These are phyloP conservation scores for Caenorhabditis plicata DNA, from an alignment of 2,888 invertebrate genomes.

Conservation along the genomic window DNA sequence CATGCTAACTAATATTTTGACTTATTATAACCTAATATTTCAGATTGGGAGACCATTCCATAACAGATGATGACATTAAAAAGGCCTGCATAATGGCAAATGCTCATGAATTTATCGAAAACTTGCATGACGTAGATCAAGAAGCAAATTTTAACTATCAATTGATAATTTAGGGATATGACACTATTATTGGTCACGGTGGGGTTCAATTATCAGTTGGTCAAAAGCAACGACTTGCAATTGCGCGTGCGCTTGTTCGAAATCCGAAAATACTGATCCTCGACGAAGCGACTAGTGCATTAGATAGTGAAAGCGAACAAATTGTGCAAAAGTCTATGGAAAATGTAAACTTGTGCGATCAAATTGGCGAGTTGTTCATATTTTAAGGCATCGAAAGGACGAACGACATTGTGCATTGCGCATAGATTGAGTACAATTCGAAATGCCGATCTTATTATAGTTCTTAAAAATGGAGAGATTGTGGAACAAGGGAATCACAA, in stretches of 20 bases:
- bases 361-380: no score
- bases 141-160: not conserved
- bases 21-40: no score
- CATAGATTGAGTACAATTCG: conserved; percentile 69
- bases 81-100: conserved; percentile 63
- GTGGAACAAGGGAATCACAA: conserved; percentile 61
- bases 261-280: conserved; percentile 64
- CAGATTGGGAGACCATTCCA: conserved; percentile 67
- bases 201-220: conserved; percentile 42
- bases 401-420: conserved; percentile 68
- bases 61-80: conserved; percentile 50
- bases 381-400: conserved; percentile 57
- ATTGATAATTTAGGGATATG: conserved; percentile 20
- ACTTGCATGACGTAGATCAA: conserved; percentile 59
- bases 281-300: conserved; percentile 67
- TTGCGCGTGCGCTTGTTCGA: conserved; percentile 44
- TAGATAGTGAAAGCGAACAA: conserved; percentile 73
- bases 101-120: conserved; percentile 67
- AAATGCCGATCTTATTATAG: conserved; percentile 68
- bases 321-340: conserved; percentile 79
- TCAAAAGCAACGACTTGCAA: conserved; percentile 42
- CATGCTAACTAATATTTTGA: no score
- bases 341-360: no score
- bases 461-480: conserved; percentile 64
- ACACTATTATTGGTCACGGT: conserved; percentile 36